Conservation (phyloP, 2,797 vertebrate genomes). For the Ceyx erithaca region DNA sequence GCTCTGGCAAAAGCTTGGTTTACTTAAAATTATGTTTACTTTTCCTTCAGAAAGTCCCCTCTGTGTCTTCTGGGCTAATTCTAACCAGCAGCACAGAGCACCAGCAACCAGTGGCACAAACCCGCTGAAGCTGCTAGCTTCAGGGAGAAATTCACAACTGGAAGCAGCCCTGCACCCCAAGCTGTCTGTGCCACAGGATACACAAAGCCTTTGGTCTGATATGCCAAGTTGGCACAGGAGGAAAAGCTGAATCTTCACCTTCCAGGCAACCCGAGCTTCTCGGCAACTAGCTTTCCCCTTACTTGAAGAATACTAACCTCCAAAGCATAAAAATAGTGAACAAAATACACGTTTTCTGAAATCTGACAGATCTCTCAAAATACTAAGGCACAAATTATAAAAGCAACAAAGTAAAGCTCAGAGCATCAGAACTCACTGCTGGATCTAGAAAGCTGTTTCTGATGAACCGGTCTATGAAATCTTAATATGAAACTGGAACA, state of each 20-base stretch:
- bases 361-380: rapidly evolving
- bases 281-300: background rate
- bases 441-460: background rate
- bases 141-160: background rate
- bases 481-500: background rate
- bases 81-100: background rate
- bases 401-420: background rate
- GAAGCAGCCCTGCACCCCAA: rapidly evolving
- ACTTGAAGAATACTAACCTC: background rate
- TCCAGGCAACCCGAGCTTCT: background rate
- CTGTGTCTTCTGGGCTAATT: background rate
- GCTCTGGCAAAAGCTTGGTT: background rate
- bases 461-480: background rate
- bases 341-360: rapidly evolving
- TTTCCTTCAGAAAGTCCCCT: background rate
- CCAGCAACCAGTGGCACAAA: background rate
- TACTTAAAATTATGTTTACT: background rate
- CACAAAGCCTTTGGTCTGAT: rapidly evolving
- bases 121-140: background rate
- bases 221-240: background rate
- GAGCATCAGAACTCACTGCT: background rate
- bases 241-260: background rate
- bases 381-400: rapidly evolving
- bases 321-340: background rate
- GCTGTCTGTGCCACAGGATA: background rate